phyloP scores from a whole-genome alignment of 2,888 invertebrate species.

The Drosophila cracens region DNA sequence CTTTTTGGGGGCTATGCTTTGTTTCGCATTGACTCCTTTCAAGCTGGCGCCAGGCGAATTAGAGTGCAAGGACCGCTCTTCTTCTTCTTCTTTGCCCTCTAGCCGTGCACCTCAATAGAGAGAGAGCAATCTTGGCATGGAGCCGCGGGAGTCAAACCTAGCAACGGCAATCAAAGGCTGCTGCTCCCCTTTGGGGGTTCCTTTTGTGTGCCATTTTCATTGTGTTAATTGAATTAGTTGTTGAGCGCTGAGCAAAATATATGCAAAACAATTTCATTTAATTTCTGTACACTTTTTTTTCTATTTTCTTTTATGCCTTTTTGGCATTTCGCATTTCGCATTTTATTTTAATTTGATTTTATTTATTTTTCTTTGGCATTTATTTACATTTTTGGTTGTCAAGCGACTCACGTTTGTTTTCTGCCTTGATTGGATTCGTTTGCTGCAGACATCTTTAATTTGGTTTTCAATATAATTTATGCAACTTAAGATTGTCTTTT shows the following conservation, averaged over 20 bases:
- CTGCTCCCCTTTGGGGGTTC: conserved; percentile 24
- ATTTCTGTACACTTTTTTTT: conserved; percentile 19
- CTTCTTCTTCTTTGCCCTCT: conserved; percentile 58
- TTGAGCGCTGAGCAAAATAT: conserved; percentile 49
- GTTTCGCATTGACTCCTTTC: conserved; percentile 34
- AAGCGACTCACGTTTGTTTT: conserved; percentile 54
- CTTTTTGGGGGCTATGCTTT: conserved; percentile 49
- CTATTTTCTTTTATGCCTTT: neutral
- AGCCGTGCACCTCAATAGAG: conserved; percentile 59
- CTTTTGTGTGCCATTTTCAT: conserved; percentile 58
- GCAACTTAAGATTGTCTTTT: conserved; percentile 27
- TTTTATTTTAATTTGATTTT: conserved; percentile 58
- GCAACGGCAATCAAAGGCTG: conserved; percentile 51
- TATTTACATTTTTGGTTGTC: conserved; percentile 61
- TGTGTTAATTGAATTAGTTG: conserved; percentile 77
- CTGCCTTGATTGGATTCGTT: conserved; percentile 50
- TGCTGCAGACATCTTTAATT: conserved; percentile 53
- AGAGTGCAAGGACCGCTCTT: conserved; percentile 74
- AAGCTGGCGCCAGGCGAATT: conserved; percentile 22
- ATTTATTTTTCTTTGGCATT: conserved; percentile 55
- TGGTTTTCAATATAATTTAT: conserved; percentile 60
- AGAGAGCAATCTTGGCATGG: conserved; percentile 34
- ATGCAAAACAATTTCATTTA: conserved; percentile 55
- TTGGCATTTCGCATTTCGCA: conserved; percentile 7
- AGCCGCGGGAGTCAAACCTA: neutral